Percentiles rank a stretch among this genome's conserved stretches.
Conservation (phyloP, 2,888 invertebrate genomes). For the Mythimna vitellina region DNA sequence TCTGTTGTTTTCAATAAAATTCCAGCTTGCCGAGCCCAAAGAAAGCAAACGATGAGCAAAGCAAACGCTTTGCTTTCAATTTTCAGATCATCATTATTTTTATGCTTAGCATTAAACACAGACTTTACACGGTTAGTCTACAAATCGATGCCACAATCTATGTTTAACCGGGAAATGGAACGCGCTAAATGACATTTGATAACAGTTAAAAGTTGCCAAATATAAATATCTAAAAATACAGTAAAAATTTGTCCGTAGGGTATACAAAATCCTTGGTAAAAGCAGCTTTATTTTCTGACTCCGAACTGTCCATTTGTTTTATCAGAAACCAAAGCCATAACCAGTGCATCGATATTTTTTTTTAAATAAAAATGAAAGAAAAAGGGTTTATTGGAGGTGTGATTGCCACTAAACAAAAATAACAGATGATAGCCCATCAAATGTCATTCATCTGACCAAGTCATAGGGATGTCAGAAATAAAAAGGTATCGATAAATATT, state of each 20-base stretch:
- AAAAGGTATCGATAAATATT: no score
- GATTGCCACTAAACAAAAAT: conserved; percentile 13
- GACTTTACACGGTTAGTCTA: rapidly evolving
- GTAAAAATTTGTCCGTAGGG: background rate
- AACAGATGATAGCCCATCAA: background rate
- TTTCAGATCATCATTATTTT: background rate
- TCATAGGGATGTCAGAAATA: background rate
- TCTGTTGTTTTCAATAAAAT: conserved; percentile 18
- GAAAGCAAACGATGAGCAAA: background rate
- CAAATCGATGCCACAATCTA: background rate
- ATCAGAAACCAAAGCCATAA: background rate
- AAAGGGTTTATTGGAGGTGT: background rate
- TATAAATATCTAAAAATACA: background rate
- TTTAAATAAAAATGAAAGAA: background rate
- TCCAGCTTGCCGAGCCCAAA: conserved; percentile 16
- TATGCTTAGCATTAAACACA: background rate
- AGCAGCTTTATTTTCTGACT: background rate
- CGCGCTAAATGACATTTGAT: background rate
- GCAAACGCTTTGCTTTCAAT: conserved; percentile 4
- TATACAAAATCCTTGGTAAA: no score
- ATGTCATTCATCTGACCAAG: background rate
- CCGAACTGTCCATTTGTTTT: background rate
- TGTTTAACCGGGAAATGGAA: background rate
- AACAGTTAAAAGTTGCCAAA: conserved; percentile 19
- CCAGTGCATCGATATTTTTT: rapidly evolving